Conservation (phyloP, 2,888 invertebrate species). For the Copidosoma aretas region DNA sequence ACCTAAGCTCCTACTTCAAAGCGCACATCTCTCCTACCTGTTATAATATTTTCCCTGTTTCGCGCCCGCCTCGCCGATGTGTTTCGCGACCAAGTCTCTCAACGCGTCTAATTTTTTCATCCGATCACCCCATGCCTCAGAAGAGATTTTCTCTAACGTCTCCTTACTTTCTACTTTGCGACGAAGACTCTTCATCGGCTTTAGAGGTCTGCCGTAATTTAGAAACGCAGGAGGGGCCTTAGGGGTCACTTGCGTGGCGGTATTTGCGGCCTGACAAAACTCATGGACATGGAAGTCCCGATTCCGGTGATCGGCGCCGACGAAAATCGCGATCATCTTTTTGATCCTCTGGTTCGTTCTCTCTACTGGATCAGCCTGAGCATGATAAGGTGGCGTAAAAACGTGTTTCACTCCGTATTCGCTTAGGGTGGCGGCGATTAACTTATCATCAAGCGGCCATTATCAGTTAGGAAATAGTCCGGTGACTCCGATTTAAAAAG, state of each 20-base stretch:
- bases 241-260: background rate
- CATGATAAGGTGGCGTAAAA: background rate
- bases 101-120: background rate
- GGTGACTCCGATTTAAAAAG: background rate
- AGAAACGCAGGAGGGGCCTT: background rate
- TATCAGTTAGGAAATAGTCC: background rate
- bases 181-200: too few species aligned
- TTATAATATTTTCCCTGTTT: too few species aligned
- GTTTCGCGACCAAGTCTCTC: slow-evolving; percentile 27
- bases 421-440: background rate
- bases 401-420: background rate
- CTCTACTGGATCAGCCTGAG: background rate
- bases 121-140: too few species aligned
- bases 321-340: background rate
- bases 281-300: background rate
- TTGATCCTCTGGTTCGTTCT: too few species aligned
- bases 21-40: too few species aligned
- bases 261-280: background rate
- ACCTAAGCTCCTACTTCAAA: too few species aligned
- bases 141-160: too few species aligned
- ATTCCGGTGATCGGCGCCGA: background rate
- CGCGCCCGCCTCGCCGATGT: too few species aligned
- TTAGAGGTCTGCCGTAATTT: background rate
- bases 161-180: too few species aligned
- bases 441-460: background rate